These are phyloP conservation scores for Tapirus indicus DNA, from an alignment of 2,797 vertebrate genomes.

Conservation along the genomic window DNA sequence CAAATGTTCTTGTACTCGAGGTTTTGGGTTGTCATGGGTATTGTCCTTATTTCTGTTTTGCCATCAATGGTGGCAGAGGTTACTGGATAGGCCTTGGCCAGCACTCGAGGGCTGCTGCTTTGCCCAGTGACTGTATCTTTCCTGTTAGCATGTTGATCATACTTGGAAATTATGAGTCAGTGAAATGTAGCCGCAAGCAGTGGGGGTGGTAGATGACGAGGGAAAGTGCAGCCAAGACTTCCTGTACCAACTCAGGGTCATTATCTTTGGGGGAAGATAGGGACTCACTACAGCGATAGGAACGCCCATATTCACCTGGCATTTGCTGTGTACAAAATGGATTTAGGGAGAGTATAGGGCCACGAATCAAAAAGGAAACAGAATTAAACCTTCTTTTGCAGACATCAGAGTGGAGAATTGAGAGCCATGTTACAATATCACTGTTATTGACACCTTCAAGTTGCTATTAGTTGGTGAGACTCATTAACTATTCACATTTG, in stretches of 20 bases:
- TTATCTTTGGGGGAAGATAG: constrained; percentile 70
- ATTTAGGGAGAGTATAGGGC: constrained; percentile 10
- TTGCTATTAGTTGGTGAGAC: constrained; percentile 85
- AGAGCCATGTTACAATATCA: constrained; percentile 62
- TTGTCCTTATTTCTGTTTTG: constrained; percentile 22
- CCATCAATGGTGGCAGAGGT: not conserved
- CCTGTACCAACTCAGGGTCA: constrained; percentile 79
- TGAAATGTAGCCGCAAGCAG: constrained; percentile 80
- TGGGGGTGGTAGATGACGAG: constrained; percentile 79
- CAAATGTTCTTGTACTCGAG: constrained; percentile 8
- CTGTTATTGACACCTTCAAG: constrained; percentile 84
- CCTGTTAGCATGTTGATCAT: constrained; percentile 79
- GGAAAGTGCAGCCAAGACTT: constrained; percentile 79
- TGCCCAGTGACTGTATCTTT: constrained; percentile 73
- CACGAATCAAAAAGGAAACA: constrained; percentile 50
- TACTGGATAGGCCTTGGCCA: constrained; percentile 64
- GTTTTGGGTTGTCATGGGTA: not conserved
- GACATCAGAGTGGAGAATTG: constrained; percentile 66
- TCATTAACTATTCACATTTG: constrained; percentile 86
- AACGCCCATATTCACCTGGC: constrained; percentile 68
- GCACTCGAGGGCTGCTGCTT: constrained; percentile 63
- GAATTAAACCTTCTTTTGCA: constrained; percentile 67
- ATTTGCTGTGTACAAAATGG: constrained; percentile 10
- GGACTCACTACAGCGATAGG: constrained; percentile 15
- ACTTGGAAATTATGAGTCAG: constrained; percentile 86